Conservation (phyloP, 2,113 vertebrate genomes). For the Camelus dromedarius region DNA sequence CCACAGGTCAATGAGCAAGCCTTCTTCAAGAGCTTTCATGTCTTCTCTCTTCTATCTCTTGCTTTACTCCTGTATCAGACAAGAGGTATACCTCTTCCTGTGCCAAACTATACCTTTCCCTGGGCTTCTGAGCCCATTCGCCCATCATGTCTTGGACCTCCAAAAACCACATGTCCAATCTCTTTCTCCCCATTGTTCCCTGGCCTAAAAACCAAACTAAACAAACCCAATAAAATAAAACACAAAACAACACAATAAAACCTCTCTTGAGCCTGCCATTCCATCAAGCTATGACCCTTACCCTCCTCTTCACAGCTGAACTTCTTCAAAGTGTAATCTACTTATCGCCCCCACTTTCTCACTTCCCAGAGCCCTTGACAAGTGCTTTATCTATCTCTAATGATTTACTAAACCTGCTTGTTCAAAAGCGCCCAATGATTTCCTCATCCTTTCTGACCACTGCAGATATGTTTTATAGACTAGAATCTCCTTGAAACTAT, state of each 20-base stretch:
- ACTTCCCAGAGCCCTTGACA: not conserved
- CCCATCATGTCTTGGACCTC: not conserved
- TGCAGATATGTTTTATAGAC: not conserved
- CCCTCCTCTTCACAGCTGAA: not conserved
- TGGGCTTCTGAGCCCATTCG: not conserved
- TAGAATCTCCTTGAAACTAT: not conserved
- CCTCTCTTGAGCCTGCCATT: not conserved
- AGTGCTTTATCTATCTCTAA: not conserved
- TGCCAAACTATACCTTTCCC: not conserved
- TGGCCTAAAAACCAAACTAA: not conserved
- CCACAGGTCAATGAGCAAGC: not conserved
- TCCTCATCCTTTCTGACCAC: conserved; percentile 5
- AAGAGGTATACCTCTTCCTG: not conserved
- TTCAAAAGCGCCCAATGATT: not conserved
- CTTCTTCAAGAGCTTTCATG: not conserved
- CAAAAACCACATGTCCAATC: not conserved
- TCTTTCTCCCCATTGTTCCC: not conserved
- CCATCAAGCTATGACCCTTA: not conserved
- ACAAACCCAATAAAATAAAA: not conserved
- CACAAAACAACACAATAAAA: not conserved
- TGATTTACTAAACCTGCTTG: not conserved
- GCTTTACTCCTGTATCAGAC: not conserved
- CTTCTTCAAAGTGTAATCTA: not conserved
- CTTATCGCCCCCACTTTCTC: not conserved
- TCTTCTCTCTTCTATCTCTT: not conserved